Evolutionary conservation across 2,888 invertebrate genomes (phyloP).

Genomic region (Ischnura elegans): DNA sequence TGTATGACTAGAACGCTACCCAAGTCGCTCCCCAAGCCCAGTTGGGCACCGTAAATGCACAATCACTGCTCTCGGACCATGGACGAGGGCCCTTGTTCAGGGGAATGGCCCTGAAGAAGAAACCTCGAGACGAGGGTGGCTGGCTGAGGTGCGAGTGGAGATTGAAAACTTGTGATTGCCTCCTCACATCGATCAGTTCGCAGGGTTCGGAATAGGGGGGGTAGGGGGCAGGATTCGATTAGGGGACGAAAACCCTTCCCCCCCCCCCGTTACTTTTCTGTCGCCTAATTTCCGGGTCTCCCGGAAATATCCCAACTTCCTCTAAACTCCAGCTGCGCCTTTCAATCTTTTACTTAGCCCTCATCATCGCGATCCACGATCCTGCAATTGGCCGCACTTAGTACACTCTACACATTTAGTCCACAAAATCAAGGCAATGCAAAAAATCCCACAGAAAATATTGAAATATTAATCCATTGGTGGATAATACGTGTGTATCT

Average conservation of each 20-base stretch:
- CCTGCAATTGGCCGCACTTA: background rate
- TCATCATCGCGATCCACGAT: background rate
- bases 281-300: conserved; percentile 8
- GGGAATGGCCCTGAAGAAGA: too few species aligned
- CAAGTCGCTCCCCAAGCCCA: too few species aligned
- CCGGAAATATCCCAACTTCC: background rate
- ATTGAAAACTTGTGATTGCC: conserved; percentile 38
- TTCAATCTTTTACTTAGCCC: background rate
- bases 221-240: background rate
- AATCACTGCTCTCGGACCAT: too few species aligned
- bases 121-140: background rate
- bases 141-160: background rate
- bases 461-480: too few species aligned
- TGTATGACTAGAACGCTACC: too few species aligned
- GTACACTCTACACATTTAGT: too few species aligned
- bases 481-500: too few species aligned
- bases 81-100: too few species aligned
- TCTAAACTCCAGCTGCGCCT: conserved; percentile 10
- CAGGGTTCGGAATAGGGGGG: background rate
- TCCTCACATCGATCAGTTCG: background rate
- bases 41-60: background rate
- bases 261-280: background rate
- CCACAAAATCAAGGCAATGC: too few species aligned
- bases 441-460: too few species aligned
- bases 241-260: background rate